Conservation (phyloP, 2,113 vertebrate genomes). For the Albula goreensis region DNA sequence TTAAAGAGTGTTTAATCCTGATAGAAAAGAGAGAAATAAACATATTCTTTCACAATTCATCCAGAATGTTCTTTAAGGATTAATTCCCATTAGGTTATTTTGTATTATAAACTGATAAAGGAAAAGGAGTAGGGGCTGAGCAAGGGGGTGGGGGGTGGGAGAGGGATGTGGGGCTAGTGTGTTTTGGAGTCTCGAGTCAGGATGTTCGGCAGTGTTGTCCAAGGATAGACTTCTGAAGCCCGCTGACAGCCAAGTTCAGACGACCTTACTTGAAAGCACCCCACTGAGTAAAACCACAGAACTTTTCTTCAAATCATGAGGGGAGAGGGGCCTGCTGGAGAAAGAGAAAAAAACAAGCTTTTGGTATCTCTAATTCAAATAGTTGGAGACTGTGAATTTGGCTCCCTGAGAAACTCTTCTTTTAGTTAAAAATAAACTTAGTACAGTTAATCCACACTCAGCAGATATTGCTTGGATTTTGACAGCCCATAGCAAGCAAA, state of each 20-base stretch:
- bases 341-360: slow-evolving; percentile 27
- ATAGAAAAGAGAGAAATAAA: neutral
- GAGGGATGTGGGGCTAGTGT: neutral
- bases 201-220: slow-evolving; percentile 20
- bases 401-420: slow-evolving; percentile 12
- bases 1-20: neutral
- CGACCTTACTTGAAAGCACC: slow-evolving; percentile 28
- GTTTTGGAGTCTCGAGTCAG: slow-evolving; percentile 9
- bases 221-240: slow-evolving; percentile 8
- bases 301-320: slow-evolving; percentile 17
- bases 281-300: slow-evolving; percentile 5
- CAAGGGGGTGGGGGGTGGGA: neutral
- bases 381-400: slow-evolving; percentile 22
- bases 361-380: slow-evolving; percentile 26
- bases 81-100: slow-evolving; percentile 21
- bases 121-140: neutral
- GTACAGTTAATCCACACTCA: slow-evolving; percentile 4
- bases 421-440: slow-evolving; percentile 7
- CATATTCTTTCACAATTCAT: slow-evolving; percentile 16
- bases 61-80: neutral
- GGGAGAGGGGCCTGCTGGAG: slow-evolving; percentile 15
- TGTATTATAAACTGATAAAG: slow-evolving; percentile 13
- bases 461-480: slow-evolving; percentile 5
- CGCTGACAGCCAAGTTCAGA: slow-evolving; percentile 31
- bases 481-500: slow-evolving; percentile 16